Base-by-base conservation (phyloP, 2,113 vertebrate genomes). In the Labeo rohita region DNA sequence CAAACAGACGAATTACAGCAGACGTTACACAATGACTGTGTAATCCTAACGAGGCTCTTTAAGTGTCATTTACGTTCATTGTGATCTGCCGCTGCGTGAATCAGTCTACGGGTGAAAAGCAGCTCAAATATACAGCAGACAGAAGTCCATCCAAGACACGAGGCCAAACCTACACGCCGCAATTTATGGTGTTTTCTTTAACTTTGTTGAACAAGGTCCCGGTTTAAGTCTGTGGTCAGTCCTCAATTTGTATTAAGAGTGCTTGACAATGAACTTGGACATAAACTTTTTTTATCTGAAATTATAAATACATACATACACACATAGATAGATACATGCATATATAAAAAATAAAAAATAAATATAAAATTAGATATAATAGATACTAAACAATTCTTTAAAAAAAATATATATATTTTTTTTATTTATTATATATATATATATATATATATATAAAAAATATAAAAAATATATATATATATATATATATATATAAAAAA, bases 1-100 rank as follows among this genome's bases (percentile, higher is more conserved):
- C 87, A 88, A 92, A 91, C 72, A 76, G 54, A 61, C 18, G 76
- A 65, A 90, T 88, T 86, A 88, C 63, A 18, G 39, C 63, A 77
- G 81, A 86, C 87, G 28, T 84, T 83, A 86, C 85, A 79, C 84
- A 88, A 66, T 15, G 18, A 39, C 59, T 15, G 65, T 84, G 50
- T 47, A 28, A 63, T 75, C 59, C 28, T 63, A 54, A 54, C 76
- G 4, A 18, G 9, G 34, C 72, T 61, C 43, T 15, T 83, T 43
- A 83, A 56, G 39, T 18, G 6, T 68, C 49, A 50, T 56, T 56
- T 63, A 43, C 1, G 13, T 68, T 21, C 47, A n/a, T 3, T 28
- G 7, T 80, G n/a, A 28, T 80, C 78, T 80, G 18, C 4, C 43
- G 54, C 16, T 3, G 6, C 21, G 11, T 23, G 12, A 65, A 65